Conservation (phyloP, 2,888 invertebrate genomes). For the Eurytoma californica region DNA sequence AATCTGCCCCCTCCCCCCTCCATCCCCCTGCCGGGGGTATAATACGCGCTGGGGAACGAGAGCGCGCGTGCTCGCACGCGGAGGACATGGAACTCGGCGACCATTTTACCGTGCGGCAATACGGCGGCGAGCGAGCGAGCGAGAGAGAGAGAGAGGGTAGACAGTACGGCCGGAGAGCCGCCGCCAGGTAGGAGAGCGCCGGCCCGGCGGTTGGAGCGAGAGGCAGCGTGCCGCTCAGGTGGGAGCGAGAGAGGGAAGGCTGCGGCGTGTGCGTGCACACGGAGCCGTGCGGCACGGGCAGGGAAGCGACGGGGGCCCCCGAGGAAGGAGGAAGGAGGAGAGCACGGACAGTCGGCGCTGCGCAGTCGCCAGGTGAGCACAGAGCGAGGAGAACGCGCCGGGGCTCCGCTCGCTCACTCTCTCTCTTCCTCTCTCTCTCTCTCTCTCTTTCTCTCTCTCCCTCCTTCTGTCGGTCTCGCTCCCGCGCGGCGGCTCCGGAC, state of each 20-base stretch:
- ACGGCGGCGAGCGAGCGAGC: conserved; percentile 28
- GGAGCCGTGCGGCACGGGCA: conserved; percentile 20
- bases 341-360: conserved; percentile 61
- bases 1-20: neutral
- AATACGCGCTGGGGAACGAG: conserved; percentile 17
- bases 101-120: conserved; percentile 52
- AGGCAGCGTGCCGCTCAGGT: conserved; percentile 27
- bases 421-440: neutral
- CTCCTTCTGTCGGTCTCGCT: conserved; percentile 48
- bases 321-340: conserved; percentile 35
- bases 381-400: conserved; percentile 36
- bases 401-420: neutral
- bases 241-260: conserved; percentile 50
- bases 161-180: conserved; percentile 45
- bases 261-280: conserved; percentile 7
- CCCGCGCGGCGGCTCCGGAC: neutral
- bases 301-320: conserved; percentile 41
- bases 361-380: conserved; percentile 73
- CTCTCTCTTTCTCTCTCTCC: conserved; percentile 41
- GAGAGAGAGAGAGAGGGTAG: conserved; percentile 45
- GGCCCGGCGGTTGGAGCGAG: conserved; percentile 19
- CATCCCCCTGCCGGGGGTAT: too few species aligned
- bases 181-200: conserved; percentile 35
- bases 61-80: conserved; percentile 1
- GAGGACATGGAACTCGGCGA: conserved; percentile 56